phyloP scores from a whole-genome alignment of 2,797 vertebrate species.

The Amblyraja radiata region DNA sequence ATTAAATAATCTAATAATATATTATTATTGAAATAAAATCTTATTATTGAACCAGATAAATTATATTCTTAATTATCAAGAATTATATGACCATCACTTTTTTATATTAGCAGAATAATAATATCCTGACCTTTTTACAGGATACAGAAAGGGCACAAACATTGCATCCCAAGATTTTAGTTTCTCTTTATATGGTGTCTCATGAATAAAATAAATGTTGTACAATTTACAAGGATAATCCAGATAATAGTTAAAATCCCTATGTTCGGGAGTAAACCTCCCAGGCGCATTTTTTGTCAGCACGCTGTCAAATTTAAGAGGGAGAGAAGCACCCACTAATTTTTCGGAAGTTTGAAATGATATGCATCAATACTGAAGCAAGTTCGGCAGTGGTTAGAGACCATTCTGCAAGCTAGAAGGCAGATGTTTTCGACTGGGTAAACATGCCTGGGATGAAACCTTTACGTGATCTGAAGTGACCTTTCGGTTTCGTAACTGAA shows the following conservation, averaged over 20 bases:
- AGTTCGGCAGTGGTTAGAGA: background rate
- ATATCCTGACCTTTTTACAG: too few relatives aligned
- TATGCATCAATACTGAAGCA: background rate
- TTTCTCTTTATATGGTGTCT: background rate
- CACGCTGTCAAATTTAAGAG: background rate
- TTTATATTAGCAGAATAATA: too few relatives aligned
- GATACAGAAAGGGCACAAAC: background rate
- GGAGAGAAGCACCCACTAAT: background rate
- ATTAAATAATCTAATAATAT: too few relatives aligned
- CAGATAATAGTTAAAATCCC: background rate
- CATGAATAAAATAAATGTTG: background rate
- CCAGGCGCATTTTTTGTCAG: background rate
- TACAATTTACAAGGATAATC: background rate
- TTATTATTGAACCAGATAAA: too few relatives aligned
- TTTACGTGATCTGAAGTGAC: background rate
- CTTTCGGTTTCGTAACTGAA: background rate
- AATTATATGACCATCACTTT: too few relatives aligned
- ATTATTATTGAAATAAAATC: too few relatives aligned
- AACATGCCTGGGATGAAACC: background rate
- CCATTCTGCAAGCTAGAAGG: background rate
- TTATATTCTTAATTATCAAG: too few relatives aligned
- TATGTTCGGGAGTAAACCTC: background rate
- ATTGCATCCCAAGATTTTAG: background rate
- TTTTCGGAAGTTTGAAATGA: background rate
- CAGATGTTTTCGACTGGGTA: background rate